Percentiles rank a stretch among this genome's conserved stretches.
Evolutionary conservation across 1,140 invertebrate genomes (phyloP).

Genomic region (Lethrus apterus): DNA sequence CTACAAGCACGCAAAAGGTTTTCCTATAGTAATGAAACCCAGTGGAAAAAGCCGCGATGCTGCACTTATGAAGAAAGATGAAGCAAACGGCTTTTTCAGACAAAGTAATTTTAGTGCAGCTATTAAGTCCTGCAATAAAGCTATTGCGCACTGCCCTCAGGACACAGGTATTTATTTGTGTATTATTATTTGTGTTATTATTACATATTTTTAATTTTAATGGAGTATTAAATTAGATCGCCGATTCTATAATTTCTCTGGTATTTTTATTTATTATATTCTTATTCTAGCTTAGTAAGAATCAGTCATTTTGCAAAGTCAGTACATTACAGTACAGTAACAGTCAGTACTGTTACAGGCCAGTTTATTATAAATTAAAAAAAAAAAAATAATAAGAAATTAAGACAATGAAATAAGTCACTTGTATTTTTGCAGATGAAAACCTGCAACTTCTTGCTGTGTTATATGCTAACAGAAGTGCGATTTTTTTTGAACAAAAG

Average conservation of each 20-base stretch:
- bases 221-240: conserved; percentile 4
- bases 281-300: conserved; percentile 19
- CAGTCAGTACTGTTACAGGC: not conserved
- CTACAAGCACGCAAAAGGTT: conserved; percentile 24
- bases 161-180: conserved; percentile 49
- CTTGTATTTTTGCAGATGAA: conserved; percentile 27
- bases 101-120: conserved; percentile 68
- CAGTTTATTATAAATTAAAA: not conserved
- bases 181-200: not conserved
- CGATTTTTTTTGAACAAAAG: conserved; percentile 72
- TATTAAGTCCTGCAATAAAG: conserved; percentile 64
- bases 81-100: conserved; percentile 73
- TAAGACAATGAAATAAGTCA: conserved; percentile 9
- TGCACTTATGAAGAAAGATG: conserved; percentile 59
- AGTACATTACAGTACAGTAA: not conserved
- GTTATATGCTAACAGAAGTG: conserved; percentile 80
- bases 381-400: conserved; percentile 10
- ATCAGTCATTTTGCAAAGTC: not conserved
- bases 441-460: conserved; percentile 59
- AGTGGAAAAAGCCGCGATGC: conserved; percentile 55
- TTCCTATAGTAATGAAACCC: conserved; percentile 31
- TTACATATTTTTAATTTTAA: conserved; percentile 4
- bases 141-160: conserved; percentile 56
- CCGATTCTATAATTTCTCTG: conserved; percentile 5
- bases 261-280: conserved; percentile 8